These are phyloP conservation scores for Schizopygopsis pylzovi DNA, from an alignment of 2,797 vertebrate genomes.

Conservation along the genomic window DNA sequence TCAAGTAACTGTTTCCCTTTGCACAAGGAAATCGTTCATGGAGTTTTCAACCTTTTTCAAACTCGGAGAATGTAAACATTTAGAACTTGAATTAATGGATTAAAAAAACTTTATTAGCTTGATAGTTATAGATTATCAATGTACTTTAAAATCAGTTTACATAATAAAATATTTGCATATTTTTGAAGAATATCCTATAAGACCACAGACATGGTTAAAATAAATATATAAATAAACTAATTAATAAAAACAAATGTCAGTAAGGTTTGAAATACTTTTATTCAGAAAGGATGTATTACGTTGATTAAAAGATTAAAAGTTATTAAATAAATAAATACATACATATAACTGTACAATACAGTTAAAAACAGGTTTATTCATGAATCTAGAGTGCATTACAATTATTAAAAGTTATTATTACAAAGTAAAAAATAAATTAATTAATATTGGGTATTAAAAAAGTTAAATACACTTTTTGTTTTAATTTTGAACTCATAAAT, in stretches of 20 bases:
- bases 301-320: neutral
- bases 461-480: neutral
- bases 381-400: neutral
- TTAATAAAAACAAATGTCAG: neutral
- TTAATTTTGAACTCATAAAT: neutral
- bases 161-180: neutral
- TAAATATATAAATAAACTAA: neutral
- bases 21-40: neutral
- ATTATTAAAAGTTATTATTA: neutral
- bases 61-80: neutral
- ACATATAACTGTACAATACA: neutral
- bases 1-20: neutral
- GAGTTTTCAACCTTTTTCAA: neutral
- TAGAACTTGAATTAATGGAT: neutral
- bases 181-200: neutral
- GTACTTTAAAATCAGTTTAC: neutral
- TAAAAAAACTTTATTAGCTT: neutral
- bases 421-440: neutral
- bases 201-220: neutral
- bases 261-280: neutral
- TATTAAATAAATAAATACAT: neutral
- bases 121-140: neutral
- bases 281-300: neutral
- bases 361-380: neutral
- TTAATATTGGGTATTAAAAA: neutral